These are phyloP conservation scores for Sus cebifrons DNA, from an alignment of 2,797 vertebrate species.

Conservation along the genomic window DNA sequence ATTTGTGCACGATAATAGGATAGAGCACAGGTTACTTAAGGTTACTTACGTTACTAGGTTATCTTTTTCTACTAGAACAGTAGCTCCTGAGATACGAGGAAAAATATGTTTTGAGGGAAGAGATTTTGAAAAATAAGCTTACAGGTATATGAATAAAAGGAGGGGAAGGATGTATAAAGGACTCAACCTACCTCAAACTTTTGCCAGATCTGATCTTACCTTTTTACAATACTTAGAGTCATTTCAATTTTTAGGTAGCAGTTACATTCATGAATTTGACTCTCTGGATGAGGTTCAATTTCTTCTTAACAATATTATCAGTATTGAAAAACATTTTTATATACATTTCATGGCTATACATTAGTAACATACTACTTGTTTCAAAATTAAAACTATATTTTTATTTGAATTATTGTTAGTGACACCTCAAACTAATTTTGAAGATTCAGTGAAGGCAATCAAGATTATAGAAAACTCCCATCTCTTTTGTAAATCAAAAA, in stretches of 20 bases:
- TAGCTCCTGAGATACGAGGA: background rate
- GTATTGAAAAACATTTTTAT: conserved; percentile 47
- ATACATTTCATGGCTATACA: background rate
- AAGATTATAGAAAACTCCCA: conserved; percentile 8
- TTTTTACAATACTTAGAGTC: background rate
- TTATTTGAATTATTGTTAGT: conserved; percentile 52
- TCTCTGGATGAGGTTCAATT: background rate
- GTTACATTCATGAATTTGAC: background rate
- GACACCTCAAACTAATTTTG: conserved; percentile 63
- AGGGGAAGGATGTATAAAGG: accelerated
- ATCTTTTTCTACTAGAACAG: background rate
- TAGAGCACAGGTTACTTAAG: background rate
- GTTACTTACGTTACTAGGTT: background rate
- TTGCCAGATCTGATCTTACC: background rate
- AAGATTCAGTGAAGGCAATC: conserved; percentile 48
- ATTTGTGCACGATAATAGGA: background rate
- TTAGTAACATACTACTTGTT: conserved; percentile 28
- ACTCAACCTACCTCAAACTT: background rate
- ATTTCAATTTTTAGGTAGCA: background rate
- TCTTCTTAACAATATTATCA: background rate
- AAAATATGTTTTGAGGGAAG: background rate
- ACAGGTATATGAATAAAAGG: background rate
- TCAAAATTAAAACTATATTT: conserved; percentile 74
- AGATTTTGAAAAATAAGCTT: background rate
- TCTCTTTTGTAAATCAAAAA: conserved; percentile 57